Conservation (phyloP, 2,888 invertebrate genomes). For the Aproaerema taeniolella region DNA sequence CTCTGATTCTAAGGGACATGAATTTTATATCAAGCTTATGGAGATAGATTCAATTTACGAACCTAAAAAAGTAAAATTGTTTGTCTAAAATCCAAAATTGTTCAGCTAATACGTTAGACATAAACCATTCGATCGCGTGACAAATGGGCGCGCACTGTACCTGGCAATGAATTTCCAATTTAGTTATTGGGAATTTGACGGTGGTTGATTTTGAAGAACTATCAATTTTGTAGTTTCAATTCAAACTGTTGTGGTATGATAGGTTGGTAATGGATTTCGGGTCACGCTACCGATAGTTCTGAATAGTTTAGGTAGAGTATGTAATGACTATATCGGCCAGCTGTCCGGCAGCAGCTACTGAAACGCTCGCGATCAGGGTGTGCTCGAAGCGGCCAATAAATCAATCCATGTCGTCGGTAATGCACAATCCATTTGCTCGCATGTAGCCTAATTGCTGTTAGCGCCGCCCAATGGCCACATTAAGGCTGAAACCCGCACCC, state of each 20-base stretch:
- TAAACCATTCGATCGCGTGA: conserved; percentile 46
- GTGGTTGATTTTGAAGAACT: conserved; percentile 35
- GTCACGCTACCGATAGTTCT: conserved; percentile 49
- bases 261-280: conserved; percentile 37
- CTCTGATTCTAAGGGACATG: conserved; percentile 53
- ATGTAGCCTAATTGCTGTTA: conserved; percentile 72
- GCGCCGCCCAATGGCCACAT: conserved; percentile 72
- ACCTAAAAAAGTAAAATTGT: too few species aligned
- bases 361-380: conserved; percentile 27
- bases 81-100: conserved; percentile 33
- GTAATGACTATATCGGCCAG: conserved; percentile 59
- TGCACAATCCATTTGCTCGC: conserved; percentile 73
- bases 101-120: conserved; percentile 33
- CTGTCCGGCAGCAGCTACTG: conserved; percentile 29
- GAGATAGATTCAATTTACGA: conserved; percentile 29
- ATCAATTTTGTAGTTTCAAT: conserved; percentile 40
- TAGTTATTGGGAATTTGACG: conserved; percentile 38
- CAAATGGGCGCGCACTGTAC: conserved; percentile 27
- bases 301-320: conserved; percentile 42
- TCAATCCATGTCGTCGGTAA: conserved; percentile 71
- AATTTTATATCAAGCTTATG: conserved; percentile 55
- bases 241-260: conserved; percentile 31
- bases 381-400: conserved; percentile 50
- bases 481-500: conserved; percentile 53
- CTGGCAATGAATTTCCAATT: conserved; percentile 43